Base-by-base conservation (phyloP, 2,113 vertebrate genomes). In the Thryonomys swinderianus region DNA sequence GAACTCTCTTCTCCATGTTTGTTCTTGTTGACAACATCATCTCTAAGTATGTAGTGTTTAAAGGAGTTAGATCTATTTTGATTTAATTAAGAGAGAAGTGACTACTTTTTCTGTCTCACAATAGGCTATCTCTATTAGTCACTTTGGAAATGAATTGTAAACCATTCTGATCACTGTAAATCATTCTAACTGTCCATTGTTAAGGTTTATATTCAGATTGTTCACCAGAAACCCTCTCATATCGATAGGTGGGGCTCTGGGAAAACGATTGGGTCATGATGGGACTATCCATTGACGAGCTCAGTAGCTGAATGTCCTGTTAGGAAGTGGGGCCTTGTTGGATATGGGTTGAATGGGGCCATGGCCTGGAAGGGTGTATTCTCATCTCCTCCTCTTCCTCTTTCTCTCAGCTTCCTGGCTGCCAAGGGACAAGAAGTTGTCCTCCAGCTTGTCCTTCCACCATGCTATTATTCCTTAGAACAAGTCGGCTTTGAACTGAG, bases 1-100 rank as follows among this genome's bases (percentile, higher is more conserved):
- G 55, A 21, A 30, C 42, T 67, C 3, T 55, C 25, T 89, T 67
- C 21, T 76, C 30, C 18, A 21, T 37, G 7, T 14, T 86, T 79
- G 53, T 13, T 95, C 25, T 34, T 34, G 67, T 13, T 59, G 10
- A 71, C 27, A 51, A 30, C 11, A n/a, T 83, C 67, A 73, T 64
- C 59, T 81, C 7, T 12, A 51, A 69, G 16, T 34, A 66, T 5
- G 7, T 34, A 30, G 14, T 91, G 79, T 62, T 85, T 79, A 61
- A 85, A 37, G 48, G 30, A 93, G 45, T 85, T 85, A 61, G 83
- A 89, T 83, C 73, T 93, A n/a, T 66, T 95, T 90, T 23, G 7
- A 48, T 53, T 88, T 64, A 81, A 64, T 23, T 79, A 55, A 53
- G 90, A 88, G 21, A 91, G 25, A 25, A 51, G 17, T 27, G 61